Base-by-base conservation (phyloP, 2,797 vertebrate species). In the Tragopan temminckii region DNA sequence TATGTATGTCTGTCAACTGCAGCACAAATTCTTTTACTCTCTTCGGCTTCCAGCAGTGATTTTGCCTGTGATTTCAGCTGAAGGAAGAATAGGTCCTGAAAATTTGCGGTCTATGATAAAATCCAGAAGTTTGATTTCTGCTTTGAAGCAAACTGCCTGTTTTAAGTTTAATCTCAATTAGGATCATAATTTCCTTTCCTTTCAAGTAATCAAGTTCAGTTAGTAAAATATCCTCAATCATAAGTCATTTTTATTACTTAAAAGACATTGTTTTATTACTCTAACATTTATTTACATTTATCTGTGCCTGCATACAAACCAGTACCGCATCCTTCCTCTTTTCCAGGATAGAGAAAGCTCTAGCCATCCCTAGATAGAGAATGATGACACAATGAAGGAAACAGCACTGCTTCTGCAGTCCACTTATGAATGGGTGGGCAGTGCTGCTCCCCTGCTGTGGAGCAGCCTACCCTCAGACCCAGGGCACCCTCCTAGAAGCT, bases 151-250 rank as follows among this genome's bases (percentile, higher is more conserved):
- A 79, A 57, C 27, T 67, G 74, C 70, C 43, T 48, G 45, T 14
- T 63, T 77, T 15, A 85, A 95, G 90, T 74, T 85, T 94, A 76
- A 96, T 90, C 91, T 85, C 61, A 76, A 76, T 91, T 71, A 94
- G 57, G 64, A 91, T 95, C 80, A 96, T 90, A 86, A 84, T 61
- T 86, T 85, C 46, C 55, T 80, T 90, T 87, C 62, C 63, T 77
- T 95, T 93, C 80, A 74, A 96, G 78, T 75, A 38, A 79, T 88
- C 94, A 91, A 9, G 21, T 85, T 61, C 36, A 35, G 61, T 91
- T 90, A 91, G 70, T 38, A n/a, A 93, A 90, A 36, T 50, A 57
- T 77, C 52, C 46, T 77, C 84, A 45, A 80, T 57, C 36, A n/a
- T 48, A 85, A 74, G 29, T 40, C 4, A 40, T 42, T 67, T 91